Conservation (phyloP, 2,797 vertebrate genomes). For the Microtus californicus region DNA sequence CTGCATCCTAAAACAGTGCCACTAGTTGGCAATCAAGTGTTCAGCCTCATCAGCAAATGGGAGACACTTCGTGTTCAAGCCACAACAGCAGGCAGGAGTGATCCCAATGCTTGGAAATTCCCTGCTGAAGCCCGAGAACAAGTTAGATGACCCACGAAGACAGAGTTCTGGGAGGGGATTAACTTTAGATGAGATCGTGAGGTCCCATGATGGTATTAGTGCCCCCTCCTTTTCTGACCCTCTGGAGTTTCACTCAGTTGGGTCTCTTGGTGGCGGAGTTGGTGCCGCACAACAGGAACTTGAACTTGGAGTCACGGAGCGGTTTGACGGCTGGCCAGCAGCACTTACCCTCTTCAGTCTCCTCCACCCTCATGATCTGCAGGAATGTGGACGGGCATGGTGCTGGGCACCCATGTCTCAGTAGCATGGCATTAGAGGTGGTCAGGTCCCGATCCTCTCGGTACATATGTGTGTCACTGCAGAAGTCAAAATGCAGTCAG, state of each 20-base stretch:
- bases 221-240: background rate
- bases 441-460: conserved; percentile 97
- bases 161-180: background rate
- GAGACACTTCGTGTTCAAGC: background rate
- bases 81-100: background rate
- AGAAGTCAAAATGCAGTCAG: conserved; percentile 98
- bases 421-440: conserved; percentile 97
- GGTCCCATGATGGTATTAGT: background rate
- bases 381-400: conserved; percentile 96
- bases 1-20: background rate
- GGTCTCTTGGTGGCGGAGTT: conserved; percentile 99
- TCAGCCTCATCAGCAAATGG: background rate
- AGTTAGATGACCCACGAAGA: background rate
- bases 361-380: conserved; percentile 99
- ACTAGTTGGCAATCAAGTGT: background rate
- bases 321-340: conserved; percentile 93
- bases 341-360: conserved; percentile 94
- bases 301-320: conserved; percentile 91
- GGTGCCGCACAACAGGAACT: conserved; percentile 97
- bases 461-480: conserved; percentile 99
- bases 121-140: background rate
- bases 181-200: background rate
- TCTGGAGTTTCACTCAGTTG: conserved; percentile 85
- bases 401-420: conserved; percentile 98
- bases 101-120: background rate